phyloP scores from a whole-genome alignment of 2,113 vertebrate species.

The Sinocyclocheilus grahami region DNA sequence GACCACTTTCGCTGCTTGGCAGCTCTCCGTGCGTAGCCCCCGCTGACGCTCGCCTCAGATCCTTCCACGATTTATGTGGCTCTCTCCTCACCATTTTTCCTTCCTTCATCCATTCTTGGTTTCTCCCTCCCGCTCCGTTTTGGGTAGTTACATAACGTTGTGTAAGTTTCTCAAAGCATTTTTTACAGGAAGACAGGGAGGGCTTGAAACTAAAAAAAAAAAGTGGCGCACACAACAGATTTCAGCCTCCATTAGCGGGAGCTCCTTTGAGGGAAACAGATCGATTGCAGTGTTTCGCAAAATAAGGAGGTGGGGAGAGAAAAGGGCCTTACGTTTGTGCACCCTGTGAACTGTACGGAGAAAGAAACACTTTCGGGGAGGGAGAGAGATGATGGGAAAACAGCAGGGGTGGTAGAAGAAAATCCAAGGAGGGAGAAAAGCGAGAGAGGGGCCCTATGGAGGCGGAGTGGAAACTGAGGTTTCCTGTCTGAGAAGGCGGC shows the following conservation, averaged over 20 bases:
- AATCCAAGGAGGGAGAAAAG: slow-evolving; percentile 51
- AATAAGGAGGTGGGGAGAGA: background rate
- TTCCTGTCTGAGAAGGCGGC: slow-evolving; percentile 76
- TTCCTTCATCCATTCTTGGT: slow-evolving; percentile 30
- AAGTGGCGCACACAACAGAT: background rate
- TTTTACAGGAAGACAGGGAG: background rate
- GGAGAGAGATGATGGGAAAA: slow-evolving; percentile 44
- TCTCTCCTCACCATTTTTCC: slow-evolving; percentile 11
- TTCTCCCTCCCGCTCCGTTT: background rate
- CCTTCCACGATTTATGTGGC: slow-evolving; percentile 26
- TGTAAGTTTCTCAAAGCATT: slow-evolving; percentile 36
- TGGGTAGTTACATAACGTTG: slow-evolving; percentile 63
- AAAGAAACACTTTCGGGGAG: slow-evolving; percentile 46
- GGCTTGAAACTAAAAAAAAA: background rate
- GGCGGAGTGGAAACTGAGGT: slow-evolving; percentile 78
- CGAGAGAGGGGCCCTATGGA: slow-evolving; percentile 59
- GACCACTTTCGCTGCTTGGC: too few relatives aligned
- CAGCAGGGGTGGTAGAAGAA: slow-evolving; percentile 35
- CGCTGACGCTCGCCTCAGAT: slow-evolving; percentile 15
- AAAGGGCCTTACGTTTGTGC: background rate
- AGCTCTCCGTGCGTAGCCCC: slow-evolving; percentile 7
- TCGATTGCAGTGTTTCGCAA: background rate
- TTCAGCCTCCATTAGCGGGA: background rate
- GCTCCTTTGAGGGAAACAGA: background rate
- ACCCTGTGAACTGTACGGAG: slow-evolving; percentile 38